Evolutionary conservation across 1,140 invertebrate genomes (phyloP).

Genomic region (Sycobia sp.): DNA sequence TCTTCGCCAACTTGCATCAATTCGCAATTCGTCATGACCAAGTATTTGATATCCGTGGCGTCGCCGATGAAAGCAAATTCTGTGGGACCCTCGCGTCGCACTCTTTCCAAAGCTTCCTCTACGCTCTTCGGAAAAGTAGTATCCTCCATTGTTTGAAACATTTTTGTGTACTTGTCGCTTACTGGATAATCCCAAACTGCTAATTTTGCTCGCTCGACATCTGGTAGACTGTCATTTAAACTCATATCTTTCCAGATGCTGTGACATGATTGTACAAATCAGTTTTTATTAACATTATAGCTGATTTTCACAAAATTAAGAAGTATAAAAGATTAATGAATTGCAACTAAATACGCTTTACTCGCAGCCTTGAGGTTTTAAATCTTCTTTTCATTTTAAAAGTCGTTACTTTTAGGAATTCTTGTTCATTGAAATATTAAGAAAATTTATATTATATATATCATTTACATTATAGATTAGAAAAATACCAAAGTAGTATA

Average conservation of each 20-base stretch:
- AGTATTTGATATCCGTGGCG: conserved; percentile 90
- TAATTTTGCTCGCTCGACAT: conserved; percentile 87
- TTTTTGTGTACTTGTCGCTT: conserved; percentile 97
- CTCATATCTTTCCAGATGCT: conserved; percentile 99
- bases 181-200: conserved; percentile 99
- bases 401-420: no score
- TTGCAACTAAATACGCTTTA: no score
- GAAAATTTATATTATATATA: no score
- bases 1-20: conserved; percentile 91
- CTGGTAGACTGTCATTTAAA: conserved; percentile 87
- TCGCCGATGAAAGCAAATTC: conserved; percentile 95
- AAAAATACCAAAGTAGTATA: no score
- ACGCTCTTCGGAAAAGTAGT: conserved; percentile 77
- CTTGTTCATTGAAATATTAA: no score
- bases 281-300: no score
- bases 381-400: no score
- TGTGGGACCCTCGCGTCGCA: conserved; percentile 71
- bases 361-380: no score
- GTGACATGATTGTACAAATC: no score
- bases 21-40: conserved; percentile 86
- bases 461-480: no score
- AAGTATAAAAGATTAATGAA: no score
- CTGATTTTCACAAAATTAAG: no score
- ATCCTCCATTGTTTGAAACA: conserved; percentile 97
- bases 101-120: conserved; percentile 79